Base-by-base conservation (phyloP, 2,113 vertebrate genomes). In the Camelus dromedarius region DNA sequence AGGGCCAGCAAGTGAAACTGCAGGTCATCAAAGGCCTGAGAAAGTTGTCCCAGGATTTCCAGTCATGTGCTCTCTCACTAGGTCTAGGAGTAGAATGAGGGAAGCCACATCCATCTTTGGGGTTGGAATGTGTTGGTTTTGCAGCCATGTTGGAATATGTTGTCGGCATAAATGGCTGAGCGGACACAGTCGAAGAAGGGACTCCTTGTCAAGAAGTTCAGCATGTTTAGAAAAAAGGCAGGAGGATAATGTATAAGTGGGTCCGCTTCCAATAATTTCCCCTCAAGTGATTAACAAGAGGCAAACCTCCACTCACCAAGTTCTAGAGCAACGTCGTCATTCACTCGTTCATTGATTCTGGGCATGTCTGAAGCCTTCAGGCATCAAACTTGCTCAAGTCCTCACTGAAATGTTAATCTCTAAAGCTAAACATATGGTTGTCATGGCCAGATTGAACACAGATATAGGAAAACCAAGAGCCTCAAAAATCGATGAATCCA, bases 51-150 rank as follows among this genome's bases (percentile, higher is more conserved):
- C 81, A 89, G 48, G 15, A 70, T 67, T 95, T 97, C 80, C 80
- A 72, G 88, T 96, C 82, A 96, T 66, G 60, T 62, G n/a, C 35
- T 22, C 26, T 88, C 80, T 60, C 48, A 56, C 42, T 85, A 84
- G 64, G 77, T 91, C 89, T 7, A 18, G 86, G 58, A 93, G 89
- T 70, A 80, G 48, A 96, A 76, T 62, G 56, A 92, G 42, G 19
- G 76, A 72, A 88, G 48, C 76, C 81, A 77, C 84, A 72, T 38
- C 70, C 42, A 6, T 19, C 28, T 72, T 19, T 11, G 11, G n/a
- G 19, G 6, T 13, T 77, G 73, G 64, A 73, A 95, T 87, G 66
- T 67, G 30, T 13, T 67, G 66, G 48, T 69, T 95, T 75, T 92
- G 84, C 62, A 83, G 84, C n/a, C 12, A 13, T 9, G 30, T 3